phyloP scores from a whole-genome alignment of 1,140 invertebrate genomes.

The Danaus plexippus region DNA sequence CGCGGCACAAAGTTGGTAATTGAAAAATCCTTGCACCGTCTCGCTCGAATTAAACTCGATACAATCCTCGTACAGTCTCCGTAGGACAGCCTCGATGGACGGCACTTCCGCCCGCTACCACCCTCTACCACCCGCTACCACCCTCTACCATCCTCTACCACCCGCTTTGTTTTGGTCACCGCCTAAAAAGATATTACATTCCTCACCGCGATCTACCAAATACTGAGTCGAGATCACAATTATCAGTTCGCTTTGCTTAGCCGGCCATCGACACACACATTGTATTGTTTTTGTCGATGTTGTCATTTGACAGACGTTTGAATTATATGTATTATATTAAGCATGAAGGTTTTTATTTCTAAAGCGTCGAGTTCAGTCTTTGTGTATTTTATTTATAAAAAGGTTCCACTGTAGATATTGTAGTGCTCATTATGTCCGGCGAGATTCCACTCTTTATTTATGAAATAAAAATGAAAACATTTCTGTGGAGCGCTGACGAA shows the following conservation, averaged over 20 bases:
- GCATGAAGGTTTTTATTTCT: too few species aligned
- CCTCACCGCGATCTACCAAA: too few species aligned
- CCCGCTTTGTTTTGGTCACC: neutral
- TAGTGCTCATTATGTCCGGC: constrained; percentile 44
- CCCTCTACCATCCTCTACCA: neutral
- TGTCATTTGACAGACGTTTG: too few species aligned
- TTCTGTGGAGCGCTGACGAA: constrained; percentile 61
- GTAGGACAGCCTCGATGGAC: neutral
- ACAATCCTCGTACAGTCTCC: constrained; percentile 20
- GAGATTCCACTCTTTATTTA: constrained; percentile 64
- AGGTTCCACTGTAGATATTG: constrained; percentile 21
- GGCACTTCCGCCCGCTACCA: constrained; percentile 7
- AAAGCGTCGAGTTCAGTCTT: too few species aligned
- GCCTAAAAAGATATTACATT: too few species aligned
- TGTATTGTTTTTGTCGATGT: too few species aligned
- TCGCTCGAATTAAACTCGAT: constrained; percentile 45
- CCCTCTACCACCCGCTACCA: neutral
- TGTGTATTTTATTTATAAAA: constrained; percentile 6
- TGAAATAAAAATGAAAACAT: constrained; percentile 71
- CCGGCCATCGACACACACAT: too few species aligned
- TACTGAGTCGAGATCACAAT: too few species aligned
- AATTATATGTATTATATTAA: too few species aligned
- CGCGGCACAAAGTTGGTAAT: constrained; percentile 69
- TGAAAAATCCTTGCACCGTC: constrained; percentile 66
- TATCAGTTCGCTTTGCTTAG: too few species aligned